These are phyloP conservation scores for Bagarius yarrelli DNA, from an alignment of 2,113 vertebrate species.

Conservation along the genomic window DNA sequence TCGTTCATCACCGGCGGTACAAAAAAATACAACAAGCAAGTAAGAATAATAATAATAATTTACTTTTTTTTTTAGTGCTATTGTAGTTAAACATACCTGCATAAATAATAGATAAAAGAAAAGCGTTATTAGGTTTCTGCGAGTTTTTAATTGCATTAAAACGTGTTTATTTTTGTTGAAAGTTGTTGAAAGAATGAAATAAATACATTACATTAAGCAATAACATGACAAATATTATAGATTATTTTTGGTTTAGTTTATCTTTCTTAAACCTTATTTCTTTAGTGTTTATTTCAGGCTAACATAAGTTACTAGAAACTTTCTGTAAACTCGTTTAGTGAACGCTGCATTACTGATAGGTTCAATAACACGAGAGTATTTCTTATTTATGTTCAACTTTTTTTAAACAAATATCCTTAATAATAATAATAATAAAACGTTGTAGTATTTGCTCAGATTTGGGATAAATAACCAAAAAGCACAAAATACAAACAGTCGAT, in stretches of 20 bases:
- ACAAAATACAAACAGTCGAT: background rate
- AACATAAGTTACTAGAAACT: too few species aligned
- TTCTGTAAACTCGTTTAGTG: background rate
- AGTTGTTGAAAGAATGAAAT: too few species aligned
- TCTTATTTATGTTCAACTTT: background rate
- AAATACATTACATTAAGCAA: too few species aligned
- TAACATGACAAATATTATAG: too few species aligned
- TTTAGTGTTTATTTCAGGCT: too few species aligned
- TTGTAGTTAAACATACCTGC: background rate
- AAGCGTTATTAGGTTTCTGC: background rate
- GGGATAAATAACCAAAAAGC: background rate
- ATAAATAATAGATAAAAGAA: background rate
- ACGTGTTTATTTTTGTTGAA: too few species aligned
- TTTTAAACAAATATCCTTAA: background rate
- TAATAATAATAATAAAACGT: background rate
- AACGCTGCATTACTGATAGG: background rate
- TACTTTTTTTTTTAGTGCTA: accelerated
- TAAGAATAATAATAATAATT: constrained; percentile 15
- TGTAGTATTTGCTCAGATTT: background rate
- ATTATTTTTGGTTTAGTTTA: too few species aligned
- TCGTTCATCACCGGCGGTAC: background rate
- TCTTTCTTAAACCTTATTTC: background rate
- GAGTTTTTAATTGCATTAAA: too few species aligned
- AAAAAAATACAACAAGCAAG: constrained; percentile 21
- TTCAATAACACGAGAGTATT: too few species aligned